Evolutionary conservation across 2,888 invertebrate genomes (phyloP).

Genomic region (Xanthia togata): DNA sequence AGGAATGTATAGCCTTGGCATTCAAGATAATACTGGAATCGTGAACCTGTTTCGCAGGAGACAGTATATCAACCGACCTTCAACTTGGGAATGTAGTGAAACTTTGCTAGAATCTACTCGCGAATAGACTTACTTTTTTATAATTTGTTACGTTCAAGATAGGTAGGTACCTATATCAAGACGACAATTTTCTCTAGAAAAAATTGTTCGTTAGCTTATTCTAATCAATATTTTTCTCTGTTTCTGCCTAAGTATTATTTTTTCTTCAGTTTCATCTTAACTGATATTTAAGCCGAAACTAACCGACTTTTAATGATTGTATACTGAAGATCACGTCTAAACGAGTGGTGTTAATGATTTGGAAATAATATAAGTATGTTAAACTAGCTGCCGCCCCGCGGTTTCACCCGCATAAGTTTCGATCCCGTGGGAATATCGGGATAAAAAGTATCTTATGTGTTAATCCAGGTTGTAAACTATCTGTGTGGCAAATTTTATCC

Average conservation of each 20-base stretch:
- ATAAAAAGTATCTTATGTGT: too few species aligned
- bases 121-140: conserved; percentile 37
- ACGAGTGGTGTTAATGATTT: too few species aligned
- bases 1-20: conserved; percentile 70
- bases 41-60: conserved; percentile 69
- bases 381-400: too few species aligned
- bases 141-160: background rate
- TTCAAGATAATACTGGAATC: conserved; percentile 67
- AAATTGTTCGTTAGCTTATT: background rate
- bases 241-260: background rate
- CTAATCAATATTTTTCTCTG: background rate
- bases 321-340: too few species aligned
- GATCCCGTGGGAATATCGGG: too few species aligned
- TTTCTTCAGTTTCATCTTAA: background rate
- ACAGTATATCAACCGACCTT: conserved; percentile 66
- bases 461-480: too few species aligned
- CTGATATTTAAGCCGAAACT: background rate
- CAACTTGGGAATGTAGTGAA: conserved; percentile 56
- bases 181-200: background rate
- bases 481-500: too few species aligned
- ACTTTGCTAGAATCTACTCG: conserved; percentile 32
- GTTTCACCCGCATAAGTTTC: too few species aligned
- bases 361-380: too few species aligned
- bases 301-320: too few species aligned
- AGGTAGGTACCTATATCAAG: background rate